Evolutionary conservation across 2,888 invertebrate genomes (phyloP).

Genomic region (Adela reaumurella): DNA sequence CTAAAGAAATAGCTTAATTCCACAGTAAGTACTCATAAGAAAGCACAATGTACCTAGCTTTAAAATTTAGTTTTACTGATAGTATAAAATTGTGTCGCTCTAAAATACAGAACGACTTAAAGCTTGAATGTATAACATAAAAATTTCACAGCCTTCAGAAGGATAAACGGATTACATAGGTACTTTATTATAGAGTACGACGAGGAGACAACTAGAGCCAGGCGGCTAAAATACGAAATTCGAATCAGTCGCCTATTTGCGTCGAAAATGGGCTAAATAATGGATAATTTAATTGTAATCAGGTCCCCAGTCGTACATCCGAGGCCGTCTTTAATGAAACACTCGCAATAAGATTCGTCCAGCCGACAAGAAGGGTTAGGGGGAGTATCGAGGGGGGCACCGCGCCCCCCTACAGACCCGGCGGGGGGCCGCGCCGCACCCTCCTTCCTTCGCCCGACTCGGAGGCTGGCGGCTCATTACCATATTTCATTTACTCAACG

Average conservation of each 20-base stretch:
- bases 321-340: conserved; percentile 19
- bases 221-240: background rate
- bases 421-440: conserved; percentile 35
- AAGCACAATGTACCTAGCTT: too few relatives aligned
- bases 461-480: conserved; percentile 31
- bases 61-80: too few relatives aligned
- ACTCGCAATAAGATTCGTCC: conserved; percentile 21
- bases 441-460: conserved; percentile 14
- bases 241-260: background rate
- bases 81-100: too few relatives aligned
- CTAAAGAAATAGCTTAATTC: too few relatives aligned
- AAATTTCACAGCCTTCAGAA: too few relatives aligned
- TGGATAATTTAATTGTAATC: conserved; percentile 54
- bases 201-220: too few relatives aligned
- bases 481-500: conserved; percentile 59
- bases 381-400: conserved; percentile 31
- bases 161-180: too few relatives aligned
- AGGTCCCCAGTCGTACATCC: conserved; percentile 41
- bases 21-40: too few relatives aligned
- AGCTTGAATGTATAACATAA: too few relatives aligned
- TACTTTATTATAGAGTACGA: too few relatives aligned
- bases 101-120: too few relatives aligned
- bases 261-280: conserved; percentile 20
- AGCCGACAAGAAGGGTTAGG: background rate
- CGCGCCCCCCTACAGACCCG: conserved; percentile 23